Evolutionary conservation across 2,888 invertebrate genomes (phyloP).

Genomic region (Asteroscopus sphinx): DNA sequence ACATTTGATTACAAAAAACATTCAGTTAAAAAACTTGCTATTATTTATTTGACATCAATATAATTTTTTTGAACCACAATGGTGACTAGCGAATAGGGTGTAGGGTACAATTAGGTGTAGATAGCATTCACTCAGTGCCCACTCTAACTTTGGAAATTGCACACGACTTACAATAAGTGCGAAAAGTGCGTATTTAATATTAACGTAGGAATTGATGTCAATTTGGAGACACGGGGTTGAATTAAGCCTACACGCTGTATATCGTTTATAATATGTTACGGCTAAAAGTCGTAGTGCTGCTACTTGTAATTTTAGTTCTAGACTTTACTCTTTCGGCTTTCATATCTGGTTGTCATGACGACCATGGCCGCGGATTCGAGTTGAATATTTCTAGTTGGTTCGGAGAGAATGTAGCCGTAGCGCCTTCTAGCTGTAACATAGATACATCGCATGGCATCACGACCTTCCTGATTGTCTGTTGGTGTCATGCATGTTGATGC

Average conservation of each 20-base stretch:
- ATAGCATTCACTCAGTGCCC: conserved; percentile 1
- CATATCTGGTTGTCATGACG: not conserved
- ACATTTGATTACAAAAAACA: conserved; percentile 7
- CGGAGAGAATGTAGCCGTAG: not conserved
- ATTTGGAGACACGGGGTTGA: conserved; percentile 32
- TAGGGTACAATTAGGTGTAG: conserved; percentile 24
- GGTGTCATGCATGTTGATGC: conserved; percentile 25
- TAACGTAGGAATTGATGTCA: conserved; percentile 36
- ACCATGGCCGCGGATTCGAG: not conserved
- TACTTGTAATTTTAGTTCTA: not conserved
- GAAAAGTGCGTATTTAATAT: conserved; percentile 9
- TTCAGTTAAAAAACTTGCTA: not conserved
- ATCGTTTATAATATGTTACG: conserved; percentile 18
- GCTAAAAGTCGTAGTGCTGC: not conserved
- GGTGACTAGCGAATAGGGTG: conserved; percentile 17
- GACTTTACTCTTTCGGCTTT: not conserved
- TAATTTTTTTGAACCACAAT: conserved; percentile 6
- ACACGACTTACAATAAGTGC: conserved; percentile 2
- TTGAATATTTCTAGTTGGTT: not conserved
- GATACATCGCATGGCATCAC: conserved; percentile 22
- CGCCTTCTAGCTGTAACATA: conserved; percentile 10
- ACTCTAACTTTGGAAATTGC: not conserved
- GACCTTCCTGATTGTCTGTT: conserved; percentile 32
- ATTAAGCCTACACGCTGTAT: conserved; percentile 35
- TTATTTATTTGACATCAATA: conserved; percentile 29